A percentile compares a stretch with the other conserved stretches of the same genome.
phyloP scores from a whole-genome alignment of 2,888 invertebrate species.

The Mellilla xanthometata region DNA sequence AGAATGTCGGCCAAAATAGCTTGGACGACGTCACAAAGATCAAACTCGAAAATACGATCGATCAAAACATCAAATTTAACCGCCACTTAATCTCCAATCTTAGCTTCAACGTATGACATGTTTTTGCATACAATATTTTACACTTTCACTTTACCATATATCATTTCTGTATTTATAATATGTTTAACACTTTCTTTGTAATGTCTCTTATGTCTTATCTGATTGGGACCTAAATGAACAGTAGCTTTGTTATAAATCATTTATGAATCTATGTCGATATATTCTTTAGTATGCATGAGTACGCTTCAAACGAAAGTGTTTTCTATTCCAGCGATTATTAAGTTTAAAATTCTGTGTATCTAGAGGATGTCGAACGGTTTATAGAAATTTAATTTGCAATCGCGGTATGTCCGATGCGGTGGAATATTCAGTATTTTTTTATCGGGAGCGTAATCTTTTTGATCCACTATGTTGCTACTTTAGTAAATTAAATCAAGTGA shows the following conservation, averaged over 20 bases:
- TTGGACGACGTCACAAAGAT: slow-evolving; percentile 2
- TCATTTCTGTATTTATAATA: slow-evolving; percentile 35
- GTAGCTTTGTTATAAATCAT: slow-evolving; percentile 50
- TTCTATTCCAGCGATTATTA: slow-evolving; percentile 37
- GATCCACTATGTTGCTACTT: slow-evolving; percentile 14
- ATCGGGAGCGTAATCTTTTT: slow-evolving; percentile 12
- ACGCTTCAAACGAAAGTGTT: slow-evolving; percentile 40
- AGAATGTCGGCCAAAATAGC: slow-evolving; percentile 14
- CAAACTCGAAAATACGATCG: slow-evolving; percentile 9
- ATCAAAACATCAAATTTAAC: slow-evolving; percentile 27
- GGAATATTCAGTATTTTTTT: slow-evolving; percentile 29
- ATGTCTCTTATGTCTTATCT: slow-evolving; percentile 21
- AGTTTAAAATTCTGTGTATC: slow-evolving; percentile 27
- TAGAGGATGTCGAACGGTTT: slow-evolving; percentile 21
- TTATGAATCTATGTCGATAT: slow-evolving; percentile 46
- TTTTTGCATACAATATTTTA: slow-evolving; percentile 47
- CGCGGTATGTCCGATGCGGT: slow-evolving; percentile 23
- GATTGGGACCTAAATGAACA: slow-evolving; percentile 36
- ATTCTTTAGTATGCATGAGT: slow-evolving; percentile 21
- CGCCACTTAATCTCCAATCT: slow-evolving; percentile 30
- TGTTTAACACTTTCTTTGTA: slow-evolving; percentile 46
- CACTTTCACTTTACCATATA: slow-evolving; percentile 46
- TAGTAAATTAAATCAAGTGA: slow-evolving; percentile 27
- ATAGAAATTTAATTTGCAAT: slow-evolving; percentile 43
- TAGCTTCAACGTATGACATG: slow-evolving; percentile 33